Evolutionary conservation across 2,888 invertebrate genomes (phyloP).

Genomic region (Drosophila longiperda): DNA sequence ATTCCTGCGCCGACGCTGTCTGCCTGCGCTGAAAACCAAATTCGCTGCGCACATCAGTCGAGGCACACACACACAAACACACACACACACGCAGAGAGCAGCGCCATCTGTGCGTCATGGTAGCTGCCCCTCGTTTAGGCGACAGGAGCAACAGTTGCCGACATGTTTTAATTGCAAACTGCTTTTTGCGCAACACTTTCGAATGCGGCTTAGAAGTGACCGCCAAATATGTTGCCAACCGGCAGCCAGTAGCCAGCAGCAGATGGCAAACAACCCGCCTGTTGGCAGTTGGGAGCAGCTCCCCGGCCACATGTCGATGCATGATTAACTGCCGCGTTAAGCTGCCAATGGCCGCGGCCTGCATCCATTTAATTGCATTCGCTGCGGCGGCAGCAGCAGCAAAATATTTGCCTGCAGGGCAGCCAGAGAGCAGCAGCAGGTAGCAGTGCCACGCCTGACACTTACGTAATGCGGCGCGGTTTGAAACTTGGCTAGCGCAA

Average conservation of each 20-base stretch:
- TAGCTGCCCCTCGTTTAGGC: slow-evolving; percentile 44
- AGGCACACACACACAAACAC: not conserved
- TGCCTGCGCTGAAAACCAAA: slow-evolving; percentile 65
- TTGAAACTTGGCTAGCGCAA: slow-evolving; percentile 49
- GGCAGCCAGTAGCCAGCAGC: slow-evolving; percentile 29
- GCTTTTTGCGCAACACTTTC: slow-evolving; percentile 81
- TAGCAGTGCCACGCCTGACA: slow-evolving; percentile 33
- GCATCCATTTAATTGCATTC: slow-evolving; percentile 81
- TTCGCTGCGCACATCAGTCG: slow-evolving; percentile 70
- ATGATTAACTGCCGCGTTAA: slow-evolving; percentile 82
- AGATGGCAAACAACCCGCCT: slow-evolving; percentile 2
- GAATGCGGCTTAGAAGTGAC: slow-evolving; percentile 76
- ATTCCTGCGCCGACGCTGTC: slow-evolving; percentile 65
- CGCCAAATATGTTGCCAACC: slow-evolving; percentile 65
- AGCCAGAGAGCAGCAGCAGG: slow-evolving; percentile 23
- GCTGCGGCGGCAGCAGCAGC: slow-evolving; percentile 32
- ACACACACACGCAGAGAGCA: slow-evolving; percentile 31
- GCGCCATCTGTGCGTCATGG: slow-evolving; percentile 77
- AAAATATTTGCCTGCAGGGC: slow-evolving; percentile 56
- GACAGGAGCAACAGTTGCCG: slow-evolving; percentile 42
- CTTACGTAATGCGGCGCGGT: slow-evolving; percentile 27
- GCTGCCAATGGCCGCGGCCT: slow-evolving; percentile 64
- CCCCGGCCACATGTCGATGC: slow-evolving; percentile 64
- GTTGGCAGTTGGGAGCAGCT: slow-evolving; percentile 26
- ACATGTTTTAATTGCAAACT: slow-evolving; percentile 80